phyloP scores from a whole-genome alignment of 2,113 vertebrate species.

The Microtus montanus region DNA sequence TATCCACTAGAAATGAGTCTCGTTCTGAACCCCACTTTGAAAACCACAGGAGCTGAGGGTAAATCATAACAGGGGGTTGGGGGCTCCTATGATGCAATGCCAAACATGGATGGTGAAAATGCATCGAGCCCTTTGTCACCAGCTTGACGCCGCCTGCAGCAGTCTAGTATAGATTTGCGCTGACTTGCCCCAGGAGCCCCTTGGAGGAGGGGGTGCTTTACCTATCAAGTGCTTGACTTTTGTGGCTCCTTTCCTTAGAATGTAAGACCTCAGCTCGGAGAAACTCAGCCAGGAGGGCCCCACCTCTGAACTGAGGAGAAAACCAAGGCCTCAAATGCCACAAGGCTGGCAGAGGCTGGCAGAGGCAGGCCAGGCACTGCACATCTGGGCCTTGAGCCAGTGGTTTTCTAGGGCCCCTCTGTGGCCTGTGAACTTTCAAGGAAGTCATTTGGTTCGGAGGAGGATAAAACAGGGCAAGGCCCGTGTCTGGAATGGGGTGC shows the following conservation, averaged over 20 bases:
- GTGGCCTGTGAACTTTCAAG: conserved; percentile 9
- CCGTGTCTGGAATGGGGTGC: neutral
- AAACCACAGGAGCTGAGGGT: neutral
- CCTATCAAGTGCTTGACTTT: neutral
- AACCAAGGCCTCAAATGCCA: conserved; percentile 22
- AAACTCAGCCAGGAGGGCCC: neutral
- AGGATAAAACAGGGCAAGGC: neutral
- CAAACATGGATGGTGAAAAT: neutral
- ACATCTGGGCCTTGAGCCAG: conserved; percentile 6
- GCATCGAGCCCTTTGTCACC: neutral
- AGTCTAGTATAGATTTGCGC: neutral
- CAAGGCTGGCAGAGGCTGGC: conserved; percentile 32
- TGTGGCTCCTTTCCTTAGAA: conserved; percentile 55
- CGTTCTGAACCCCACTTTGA: neutral
- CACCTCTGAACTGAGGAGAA: conserved; percentile 33
- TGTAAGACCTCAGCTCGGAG: neutral
- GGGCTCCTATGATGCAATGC: neutral
- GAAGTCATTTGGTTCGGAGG: neutral
- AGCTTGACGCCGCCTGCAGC: neutral
- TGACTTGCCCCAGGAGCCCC: neutral
- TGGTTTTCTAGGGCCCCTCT: conserved; percentile 35
- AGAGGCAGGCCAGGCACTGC: neutral
- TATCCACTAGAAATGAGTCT: neutral
- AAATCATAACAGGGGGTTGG: neutral
- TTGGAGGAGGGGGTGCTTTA: neutral